Percentiles rank a stretch among this genome's conserved stretches.
phyloP scores from a whole-genome alignment of 2,797 vertebrate genomes.

The Vultur gryphus region DNA sequence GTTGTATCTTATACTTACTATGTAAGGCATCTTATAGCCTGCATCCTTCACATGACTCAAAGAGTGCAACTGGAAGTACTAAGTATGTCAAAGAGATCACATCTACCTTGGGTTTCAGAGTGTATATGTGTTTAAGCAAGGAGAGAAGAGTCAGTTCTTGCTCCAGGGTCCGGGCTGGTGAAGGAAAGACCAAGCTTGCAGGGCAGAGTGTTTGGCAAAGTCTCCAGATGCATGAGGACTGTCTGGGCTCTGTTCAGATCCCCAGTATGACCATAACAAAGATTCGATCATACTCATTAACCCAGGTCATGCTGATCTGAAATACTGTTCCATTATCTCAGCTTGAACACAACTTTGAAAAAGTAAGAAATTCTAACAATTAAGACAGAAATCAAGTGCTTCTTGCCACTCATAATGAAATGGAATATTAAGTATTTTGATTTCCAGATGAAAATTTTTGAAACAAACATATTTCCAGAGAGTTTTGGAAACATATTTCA shows the following conservation, averaged over 20 bases:
- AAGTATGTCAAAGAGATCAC: neutral
- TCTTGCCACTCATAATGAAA: neutral
- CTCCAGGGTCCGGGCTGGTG: neutral
- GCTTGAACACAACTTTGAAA: neutral
- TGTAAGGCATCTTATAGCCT: neutral
- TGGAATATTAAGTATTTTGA: neutral
- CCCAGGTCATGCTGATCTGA: neutral
- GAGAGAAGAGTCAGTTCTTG: neutral
- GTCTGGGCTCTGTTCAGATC: neutral
- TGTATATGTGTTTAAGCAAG: neutral
- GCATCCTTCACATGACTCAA: neutral
- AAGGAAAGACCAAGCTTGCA: neutral
- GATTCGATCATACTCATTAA: neutral
- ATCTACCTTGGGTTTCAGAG: accelerated
- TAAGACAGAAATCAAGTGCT: neutral
- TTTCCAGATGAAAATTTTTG: neutral
- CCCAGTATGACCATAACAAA: neutral
- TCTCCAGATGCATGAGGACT: neutral
- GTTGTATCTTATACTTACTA: neutral
- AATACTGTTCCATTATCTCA: neutral
- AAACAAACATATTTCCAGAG: neutral
- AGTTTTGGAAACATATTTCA: neutral
- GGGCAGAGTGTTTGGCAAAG: neutral
- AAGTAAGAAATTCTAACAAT: neutral
- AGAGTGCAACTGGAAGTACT: neutral